These are phyloP conservation scores for Callopanchax toddi DNA, from an alignment of 2,113 vertebrate species.

Conservation along the genomic window DNA sequence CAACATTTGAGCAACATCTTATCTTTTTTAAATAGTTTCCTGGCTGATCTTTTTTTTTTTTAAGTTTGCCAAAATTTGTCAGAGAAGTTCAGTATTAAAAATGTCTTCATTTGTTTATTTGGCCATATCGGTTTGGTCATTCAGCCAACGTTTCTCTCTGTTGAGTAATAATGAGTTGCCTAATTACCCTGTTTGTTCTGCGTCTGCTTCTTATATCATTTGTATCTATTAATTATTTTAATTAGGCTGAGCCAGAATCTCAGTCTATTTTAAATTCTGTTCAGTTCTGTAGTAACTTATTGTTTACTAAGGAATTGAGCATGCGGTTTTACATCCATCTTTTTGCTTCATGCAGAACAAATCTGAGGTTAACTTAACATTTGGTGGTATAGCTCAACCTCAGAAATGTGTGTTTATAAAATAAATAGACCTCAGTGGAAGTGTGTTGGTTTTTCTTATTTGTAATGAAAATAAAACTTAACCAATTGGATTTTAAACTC, in stretches of 20 bases:
- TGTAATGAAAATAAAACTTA: too few relatives aligned
- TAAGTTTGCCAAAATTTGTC: not conserved
- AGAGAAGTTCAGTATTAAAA: not conserved
- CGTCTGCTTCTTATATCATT: not conserved
- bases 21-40: not conserved
- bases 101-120: not conserved
- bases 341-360: too few relatives aligned
- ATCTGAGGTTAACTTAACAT: too few relatives aligned
- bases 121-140: not conserved
- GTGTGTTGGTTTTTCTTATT: too few relatives aligned
- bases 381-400: too few relatives aligned
- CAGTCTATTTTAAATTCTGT: not conserved
- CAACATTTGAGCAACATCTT: not conserved
- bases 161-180: not conserved
- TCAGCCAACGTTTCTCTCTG: constrained; percentile 2
- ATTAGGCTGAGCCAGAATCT: not conserved
- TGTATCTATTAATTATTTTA: not conserved
- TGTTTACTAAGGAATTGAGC: not conserved
- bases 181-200: not conserved
- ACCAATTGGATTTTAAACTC: too few relatives aligned
- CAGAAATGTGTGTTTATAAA: too few relatives aligned
- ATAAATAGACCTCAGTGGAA: too few relatives aligned
- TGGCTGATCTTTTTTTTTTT: not conserved
- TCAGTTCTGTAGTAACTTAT: not conserved
- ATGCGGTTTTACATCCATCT: too few relatives aligned